Base-by-base conservation (phyloP, 1,140 invertebrate species). In the Anastrepha ludens region DNA sequence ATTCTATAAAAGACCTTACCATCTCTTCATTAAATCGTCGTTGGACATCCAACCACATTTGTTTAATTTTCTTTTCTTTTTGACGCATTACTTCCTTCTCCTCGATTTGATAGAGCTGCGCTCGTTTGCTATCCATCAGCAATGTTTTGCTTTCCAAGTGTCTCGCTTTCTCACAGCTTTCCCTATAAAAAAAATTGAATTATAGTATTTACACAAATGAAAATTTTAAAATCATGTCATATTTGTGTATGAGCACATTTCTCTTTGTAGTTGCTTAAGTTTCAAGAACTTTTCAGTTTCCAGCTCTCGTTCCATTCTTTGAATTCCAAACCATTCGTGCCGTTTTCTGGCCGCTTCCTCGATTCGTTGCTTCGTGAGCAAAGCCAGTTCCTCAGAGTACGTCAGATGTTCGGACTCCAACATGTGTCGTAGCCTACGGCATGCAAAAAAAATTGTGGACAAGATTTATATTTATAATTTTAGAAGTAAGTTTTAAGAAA, bases 21-120 rank as follows among this genome's bases (percentile, higher is more conserved):
- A 41, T 86, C 29, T 88, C 87, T 62, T 60, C 20, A 59, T 86
- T 62, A 11, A 60, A 29, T 39, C 59, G 44, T 2, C 55, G n/a
- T 20, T 70, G 60, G 8, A 59, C 50, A 8, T 88, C n/a, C 1
- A 60, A 88, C 91, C 91, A 92, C 15, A 89, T 88, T 17, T 88
- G n/a, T 29, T 92, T 88, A 8, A 90, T 86, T 15, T 89, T 86
- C 41, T 88, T 89, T 41, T 90, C 89, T 1, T 87, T 78, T 0
- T 89, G 88, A 0, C 85, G 87, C 6, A 88, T 29, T 0, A 62
- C 74, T 87, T 89, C 89, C 41, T 89, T 88, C 55, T 92, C 91
- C 62, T 89, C 88, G 4, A 92, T 92, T 87, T 92, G 91, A 64
- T 91, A 87, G 6, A 92, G 88, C 3, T 92, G 91, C 3, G 89